Base-by-base conservation (phyloP, 1,140 invertebrate genomes). In the Achatina immaculata region DNA sequence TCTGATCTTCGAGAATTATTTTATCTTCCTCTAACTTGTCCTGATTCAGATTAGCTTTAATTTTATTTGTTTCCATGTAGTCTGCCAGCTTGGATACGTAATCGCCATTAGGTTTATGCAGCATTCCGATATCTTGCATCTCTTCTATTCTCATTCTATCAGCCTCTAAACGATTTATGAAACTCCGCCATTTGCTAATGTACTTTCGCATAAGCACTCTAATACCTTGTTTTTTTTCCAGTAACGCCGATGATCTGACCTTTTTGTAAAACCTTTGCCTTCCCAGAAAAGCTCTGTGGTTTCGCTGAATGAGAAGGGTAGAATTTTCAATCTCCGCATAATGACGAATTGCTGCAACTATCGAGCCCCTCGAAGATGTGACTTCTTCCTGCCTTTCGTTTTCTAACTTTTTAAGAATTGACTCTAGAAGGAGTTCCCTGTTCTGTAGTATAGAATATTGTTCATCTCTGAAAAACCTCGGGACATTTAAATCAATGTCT, bases 211-310 rank as follows among this genome's bases (percentile, higher is more conserved):
- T 28, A 1, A 73, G 7, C 0, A n/a, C 31, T 16, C 28, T 62
- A 4, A 34, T 19, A 2, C 28, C 4, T 6, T 73, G 2, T 34
- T 31, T 48, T 4, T 73, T 48, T 51, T 31, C 2, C 71, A 45
- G 48, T 34, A n/a, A 6, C 7, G 45, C 21, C 19, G 48, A n/a
- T 34, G 28, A 28, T 6, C 71, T 11, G 14, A 28, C 6, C 9
- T 55, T 76, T 55, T 62, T 21, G 34, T 76, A 21, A 40, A n/a
- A 76, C 11, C 28, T 78, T 7, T 21, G 0, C 19, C 76, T 2
- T 31, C 65, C 76, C 38, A 78, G 2, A 31, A 16, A 78, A 9
- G 51, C 76, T 34, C 76, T 45, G 9, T 78, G 76, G 31, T 78
- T 51, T 48, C 76, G 36, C 48, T 78, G 76, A 36, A 78, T 78